These are phyloP conservation scores for Exephanes ischioxanthus DNA, from an alignment of 2,888 invertebrate species.

Conservation along the genomic window DNA sequence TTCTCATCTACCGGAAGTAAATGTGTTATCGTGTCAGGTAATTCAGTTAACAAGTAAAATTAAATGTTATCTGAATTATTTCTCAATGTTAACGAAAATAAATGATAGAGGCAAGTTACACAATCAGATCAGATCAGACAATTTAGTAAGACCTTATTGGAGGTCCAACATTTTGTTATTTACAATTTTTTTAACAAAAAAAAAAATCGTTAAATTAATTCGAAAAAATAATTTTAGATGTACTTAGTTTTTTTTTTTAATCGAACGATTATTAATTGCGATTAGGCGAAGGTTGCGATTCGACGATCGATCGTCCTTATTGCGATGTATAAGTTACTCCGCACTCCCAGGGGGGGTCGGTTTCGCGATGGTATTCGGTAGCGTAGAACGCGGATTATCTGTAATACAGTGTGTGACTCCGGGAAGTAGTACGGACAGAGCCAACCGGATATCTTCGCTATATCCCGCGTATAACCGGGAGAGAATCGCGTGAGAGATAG, in stretches of 20 bases:
- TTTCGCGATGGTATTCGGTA: conserved; percentile 21
- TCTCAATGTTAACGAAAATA: too few relatives aligned
- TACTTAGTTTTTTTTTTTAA: neutral
- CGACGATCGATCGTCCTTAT: neutral
- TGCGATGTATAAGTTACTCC: neutral
- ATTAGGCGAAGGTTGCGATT: neutral
- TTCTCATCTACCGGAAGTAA: too few relatives aligned
- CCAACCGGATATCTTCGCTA: neutral
- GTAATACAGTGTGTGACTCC: conserved; percentile 8
- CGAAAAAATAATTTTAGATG: too few relatives aligned
- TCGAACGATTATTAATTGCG: neutral
- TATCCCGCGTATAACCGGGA: neutral
- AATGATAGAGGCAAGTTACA: too few relatives aligned
- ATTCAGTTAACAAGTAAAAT: too few relatives aligned
- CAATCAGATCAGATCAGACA: too few relatives aligned
- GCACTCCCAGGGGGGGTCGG: neutral
- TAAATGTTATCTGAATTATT: too few relatives aligned
- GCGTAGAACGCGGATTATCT: conserved; percentile 20
- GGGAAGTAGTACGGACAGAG: conserved; percentile 1
- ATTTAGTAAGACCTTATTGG: too few relatives aligned
- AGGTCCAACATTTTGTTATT: too few relatives aligned
- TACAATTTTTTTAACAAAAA: too few relatives aligned
- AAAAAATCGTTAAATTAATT: too few relatives aligned
- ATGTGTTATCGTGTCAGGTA: too few relatives aligned
- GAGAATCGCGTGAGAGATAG: conserved; percentile 17